Conservation (phyloP, 92 coral and sea anemone species). For the Metridium senile region DNA sequence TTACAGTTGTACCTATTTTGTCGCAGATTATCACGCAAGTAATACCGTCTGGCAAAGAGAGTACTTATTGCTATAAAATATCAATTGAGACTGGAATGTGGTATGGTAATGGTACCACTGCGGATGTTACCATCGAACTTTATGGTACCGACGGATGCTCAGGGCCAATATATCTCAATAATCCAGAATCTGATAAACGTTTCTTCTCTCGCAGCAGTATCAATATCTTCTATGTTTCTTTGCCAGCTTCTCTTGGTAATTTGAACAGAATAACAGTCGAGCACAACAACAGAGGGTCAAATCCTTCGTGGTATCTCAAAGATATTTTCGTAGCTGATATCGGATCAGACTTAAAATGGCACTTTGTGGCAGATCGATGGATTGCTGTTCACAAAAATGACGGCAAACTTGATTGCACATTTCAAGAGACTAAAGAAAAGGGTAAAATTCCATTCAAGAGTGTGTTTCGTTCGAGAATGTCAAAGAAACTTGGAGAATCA, state of each 20-base stretch:
- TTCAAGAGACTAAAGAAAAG: slow-evolving; percentile 54
- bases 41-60: slow-evolving; percentile 8
- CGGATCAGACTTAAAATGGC: slow-evolving; percentile 53
- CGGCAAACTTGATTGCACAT: slow-evolving; percentile 65
- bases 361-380: slow-evolving; percentile 87
- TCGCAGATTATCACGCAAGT: slow-evolving; percentile 7
- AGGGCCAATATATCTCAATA: slow-evolving; percentile 63
- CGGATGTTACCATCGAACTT: slow-evolving; percentile 66
- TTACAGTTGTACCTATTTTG: neutral
- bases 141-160: slow-evolving; percentile 72
- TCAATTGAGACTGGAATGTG: slow-evolving; percentile 91
- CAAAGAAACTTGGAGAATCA: slow-evolving; percentile 77
- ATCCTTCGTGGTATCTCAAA: slow-evolving; percentile 87
- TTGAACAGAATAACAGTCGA: slow-evolving; percentile 69
- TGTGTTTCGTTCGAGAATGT: slow-evolving; percentile 64
- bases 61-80: slow-evolving; percentile 58
- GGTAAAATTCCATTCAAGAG: slow-evolving; percentile 66
- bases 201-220: slow-evolving; percentile 86
- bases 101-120: slow-evolving; percentile 84
- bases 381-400: slow-evolving; percentile 88
- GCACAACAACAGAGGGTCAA: slow-evolving; percentile 84
- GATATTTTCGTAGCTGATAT: slow-evolving; percentile 68
- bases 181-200: slow-evolving; percentile 50
- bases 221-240: slow-evolving; percentile 62
- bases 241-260: slow-evolving; percentile 67